These are phyloP conservation scores for Thalpophila matura DNA, from an alignment of 2,888 invertebrate genomes.

Conservation along the genomic window DNA sequence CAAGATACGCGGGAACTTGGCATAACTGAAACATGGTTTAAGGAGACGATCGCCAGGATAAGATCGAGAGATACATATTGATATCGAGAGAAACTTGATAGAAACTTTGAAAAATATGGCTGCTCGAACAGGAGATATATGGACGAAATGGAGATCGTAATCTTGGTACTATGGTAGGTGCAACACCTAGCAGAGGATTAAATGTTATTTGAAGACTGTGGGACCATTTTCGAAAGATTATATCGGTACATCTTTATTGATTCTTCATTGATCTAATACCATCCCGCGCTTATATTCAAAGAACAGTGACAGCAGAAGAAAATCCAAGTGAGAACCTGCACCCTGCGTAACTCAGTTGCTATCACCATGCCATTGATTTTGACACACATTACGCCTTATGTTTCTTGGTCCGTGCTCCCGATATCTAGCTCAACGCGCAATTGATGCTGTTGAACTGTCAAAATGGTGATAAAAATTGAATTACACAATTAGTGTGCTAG, in stretches of 20 bases:
- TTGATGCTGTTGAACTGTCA: no score
- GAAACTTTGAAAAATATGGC: conserved; percentile 59
- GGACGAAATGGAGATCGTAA: conserved; percentile 34
- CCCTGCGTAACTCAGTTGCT: no score
- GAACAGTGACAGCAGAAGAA: background rate
- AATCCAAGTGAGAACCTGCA: background rate
- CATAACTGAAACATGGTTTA: conserved; percentile 51
- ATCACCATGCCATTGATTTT: no score
- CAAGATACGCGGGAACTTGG: conserved; percentile 47
- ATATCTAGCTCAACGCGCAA: no score
- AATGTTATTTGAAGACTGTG: conserved; percentile 24
- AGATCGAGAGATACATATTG: conserved; percentile 59
- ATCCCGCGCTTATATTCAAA: background rate
- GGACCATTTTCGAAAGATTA: conserved; percentile 16
- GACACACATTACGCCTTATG: no score
- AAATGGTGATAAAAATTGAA: no score
- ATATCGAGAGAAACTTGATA: conserved; percentile 51
- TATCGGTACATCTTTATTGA: conserved; percentile 19
- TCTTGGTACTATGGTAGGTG: conserved; percentile 38
- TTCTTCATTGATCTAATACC: background rate
- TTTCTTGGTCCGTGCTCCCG: no score
- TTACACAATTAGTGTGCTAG: no score
- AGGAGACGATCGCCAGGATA: conserved; percentile 59
- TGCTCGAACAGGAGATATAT: conserved; percentile 43
- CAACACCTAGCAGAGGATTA: conserved; percentile 6